Evolutionary conservation across 2,888 invertebrate species (phyloP).

Genomic region (Xestia rhomboidea): DNA sequence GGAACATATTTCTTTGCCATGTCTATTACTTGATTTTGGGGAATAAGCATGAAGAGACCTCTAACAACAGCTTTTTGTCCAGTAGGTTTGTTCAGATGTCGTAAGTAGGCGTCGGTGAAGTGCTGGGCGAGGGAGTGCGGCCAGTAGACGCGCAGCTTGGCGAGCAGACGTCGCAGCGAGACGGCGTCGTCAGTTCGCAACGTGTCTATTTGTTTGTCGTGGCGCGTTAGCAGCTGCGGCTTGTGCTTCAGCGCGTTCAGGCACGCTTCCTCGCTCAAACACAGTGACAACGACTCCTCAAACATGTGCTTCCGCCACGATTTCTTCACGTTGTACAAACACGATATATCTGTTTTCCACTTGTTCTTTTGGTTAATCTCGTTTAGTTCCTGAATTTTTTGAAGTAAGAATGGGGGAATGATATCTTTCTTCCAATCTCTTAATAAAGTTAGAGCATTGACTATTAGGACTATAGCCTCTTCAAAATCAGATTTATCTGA

Average conservation of each 20-base stretch:
- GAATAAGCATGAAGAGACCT: slow-evolving; percentile 75
- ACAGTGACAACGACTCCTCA: slow-evolving; percentile 76
- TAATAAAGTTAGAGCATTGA: slow-evolving; percentile 70
- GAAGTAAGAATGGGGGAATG: slow-evolving; percentile 69
- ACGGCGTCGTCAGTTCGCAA: no score
- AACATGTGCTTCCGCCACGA: slow-evolving; percentile 79
- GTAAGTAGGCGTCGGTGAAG: no score
- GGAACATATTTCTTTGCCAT: slow-evolving; percentile 78
- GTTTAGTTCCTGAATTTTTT: slow-evolving; percentile 73
- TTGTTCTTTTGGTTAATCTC: slow-evolving; percentile 69
- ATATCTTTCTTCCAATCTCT: slow-evolving; percentile 79
- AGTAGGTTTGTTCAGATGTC: background rate
- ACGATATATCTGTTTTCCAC: slow-evolving; percentile 67
- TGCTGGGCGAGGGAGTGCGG: no score
- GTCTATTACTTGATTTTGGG: slow-evolving; percentile 69
- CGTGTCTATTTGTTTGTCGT: no score
- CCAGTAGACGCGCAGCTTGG: no score
- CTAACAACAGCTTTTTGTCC: slow-evolving; percentile 67
- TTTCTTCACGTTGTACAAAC: slow-evolving; percentile 77
- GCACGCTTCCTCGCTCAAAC: slow-evolving; percentile 72
- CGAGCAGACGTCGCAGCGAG: no score
- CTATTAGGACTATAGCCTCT: slow-evolving; percentile 60
- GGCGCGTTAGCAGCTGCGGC: no score
- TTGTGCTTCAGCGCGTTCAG: no score
- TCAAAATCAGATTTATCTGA: slow-evolving; percentile 69